Evolutionary conservation across 2,797 vertebrate species (phyloP), one percentile per base, ranked within the genome.

Genomic region (Falco naumanni): DNA sequence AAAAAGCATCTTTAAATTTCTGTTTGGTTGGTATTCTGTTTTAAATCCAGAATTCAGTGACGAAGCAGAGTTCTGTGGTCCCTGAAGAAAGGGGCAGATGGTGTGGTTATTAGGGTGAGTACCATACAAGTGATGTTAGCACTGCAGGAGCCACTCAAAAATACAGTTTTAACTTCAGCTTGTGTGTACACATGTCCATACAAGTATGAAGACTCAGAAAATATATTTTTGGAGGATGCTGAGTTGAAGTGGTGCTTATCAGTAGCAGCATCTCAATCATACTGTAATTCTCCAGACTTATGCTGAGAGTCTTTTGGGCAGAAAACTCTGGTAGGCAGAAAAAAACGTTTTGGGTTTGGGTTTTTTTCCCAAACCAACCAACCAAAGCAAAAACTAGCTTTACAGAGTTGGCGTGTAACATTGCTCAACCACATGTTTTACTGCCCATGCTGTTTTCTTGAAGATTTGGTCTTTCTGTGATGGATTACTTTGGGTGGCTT

Each of bases 401-500:
- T 53, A 45, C 75, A 37, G 48, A 59, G 16, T 29, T 84, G 48
- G 61, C 25, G 1, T 29, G 22, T 59, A 16, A 89, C 76, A 2
- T 66, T 87, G 78, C 43, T 78, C 54, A 86, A 75, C 72, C 75
- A 16, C 3, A 6, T 25, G 18, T 47, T 78, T 60, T 88, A 14
- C 88, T 66, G 43, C 51, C 82, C 22, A 7, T 65, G 83, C 56
- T 84, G 60, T 25, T 56, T 87, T 63, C 77, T 71, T 50, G 82
- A 50, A 93, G 50, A 24, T 75, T 59, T 87, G 85, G 39, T 87
- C 43, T 70, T 57, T 28, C 43, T 77, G 26, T 87, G 63, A 54
- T 92, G 77, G 70, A 74, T 96, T 61, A 45, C 69, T 89, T 79
- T 28, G 53, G 56, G 59, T 90, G 81, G 80, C 57, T 87, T 80